Evolutionary conservation across 2,113 vertebrate genomes (phyloP).

Genomic region (Rhabdornis inornatus): DNA sequence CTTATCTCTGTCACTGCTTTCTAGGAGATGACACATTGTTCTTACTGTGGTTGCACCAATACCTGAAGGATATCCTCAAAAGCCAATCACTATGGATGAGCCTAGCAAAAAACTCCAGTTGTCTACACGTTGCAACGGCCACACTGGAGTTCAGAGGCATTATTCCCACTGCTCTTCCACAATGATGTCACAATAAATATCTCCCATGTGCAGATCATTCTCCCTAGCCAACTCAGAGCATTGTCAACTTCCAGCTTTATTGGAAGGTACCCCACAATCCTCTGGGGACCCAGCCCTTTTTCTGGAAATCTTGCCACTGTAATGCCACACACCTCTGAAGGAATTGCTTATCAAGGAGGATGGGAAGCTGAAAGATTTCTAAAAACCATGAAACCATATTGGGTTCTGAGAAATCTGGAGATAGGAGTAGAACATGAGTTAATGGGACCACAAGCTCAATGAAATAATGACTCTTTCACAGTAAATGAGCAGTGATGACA

Average conservation of each 20-base stretch:
- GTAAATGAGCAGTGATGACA: background rate
- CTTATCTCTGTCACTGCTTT: background rate
- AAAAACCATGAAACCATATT: background rate
- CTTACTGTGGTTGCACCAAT: background rate
- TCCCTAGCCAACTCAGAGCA: background rate
- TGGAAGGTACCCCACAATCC: background rate
- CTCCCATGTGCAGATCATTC: background rate
- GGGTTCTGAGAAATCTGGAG: background rate
- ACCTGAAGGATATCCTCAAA: background rate
- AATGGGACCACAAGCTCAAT: background rate
- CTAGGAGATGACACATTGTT: background rate
- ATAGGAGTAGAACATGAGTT: background rate
- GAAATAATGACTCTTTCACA: background rate
- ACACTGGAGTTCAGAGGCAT: background rate
- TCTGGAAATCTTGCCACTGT: background rate
- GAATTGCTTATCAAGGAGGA: background rate
- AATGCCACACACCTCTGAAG: background rate
- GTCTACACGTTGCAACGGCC: background rate
- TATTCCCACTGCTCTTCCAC: background rate
- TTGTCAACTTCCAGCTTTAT: background rate
- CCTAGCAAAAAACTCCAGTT: fast-evolving
- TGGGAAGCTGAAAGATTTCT: background rate
- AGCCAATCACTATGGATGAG: background rate
- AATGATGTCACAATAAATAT: background rate
- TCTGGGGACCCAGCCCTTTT: background rate